Evolutionary conservation across 2,888 invertebrate species (phyloP).

Genomic region (Melangyna quadrimaculata): DNA sequence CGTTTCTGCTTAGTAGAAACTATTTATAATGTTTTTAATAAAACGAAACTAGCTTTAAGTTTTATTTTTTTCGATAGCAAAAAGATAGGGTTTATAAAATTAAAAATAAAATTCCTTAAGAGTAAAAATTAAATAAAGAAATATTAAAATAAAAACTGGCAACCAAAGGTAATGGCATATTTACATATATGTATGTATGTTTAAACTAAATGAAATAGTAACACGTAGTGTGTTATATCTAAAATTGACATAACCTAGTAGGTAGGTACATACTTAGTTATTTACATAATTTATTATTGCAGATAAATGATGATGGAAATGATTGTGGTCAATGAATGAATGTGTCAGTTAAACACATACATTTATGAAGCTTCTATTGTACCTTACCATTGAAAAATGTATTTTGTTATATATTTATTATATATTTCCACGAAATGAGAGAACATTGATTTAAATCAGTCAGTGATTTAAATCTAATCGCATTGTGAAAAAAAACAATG

Average conservation of each 20-base stretch:
- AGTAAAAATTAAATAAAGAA: neutral
- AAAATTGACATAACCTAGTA: conserved; percentile 26
- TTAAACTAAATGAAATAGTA: neutral
- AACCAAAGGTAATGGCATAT: neutral
- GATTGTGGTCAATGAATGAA: neutral
- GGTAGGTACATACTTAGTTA: conserved; percentile 2
- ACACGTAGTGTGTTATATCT: neutral
- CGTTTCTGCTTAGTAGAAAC: conserved; percentile 63
- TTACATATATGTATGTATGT: neutral
- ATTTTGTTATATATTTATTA: too few species aligned
- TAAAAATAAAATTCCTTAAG: conserved; percentile 15
- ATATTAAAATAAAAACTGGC: neutral
- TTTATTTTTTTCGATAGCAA: neutral
- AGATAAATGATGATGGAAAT: neutral
- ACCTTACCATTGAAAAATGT: too few species aligned
- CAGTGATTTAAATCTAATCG: too few species aligned
- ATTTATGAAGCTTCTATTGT: too few species aligned
- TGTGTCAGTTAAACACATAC: too few species aligned
- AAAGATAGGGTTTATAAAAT: conserved; percentile 16
- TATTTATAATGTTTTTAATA: conserved; percentile 2
- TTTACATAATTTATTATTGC: neutral
- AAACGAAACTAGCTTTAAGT: conserved; percentile 4
- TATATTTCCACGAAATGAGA: too few species aligned
- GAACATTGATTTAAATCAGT: too few species aligned
- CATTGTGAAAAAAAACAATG: too few species aligned